phyloP scores from a whole-genome alignment of 2,797 vertebrate genomes.

The Phoebastria nigripes region DNA sequence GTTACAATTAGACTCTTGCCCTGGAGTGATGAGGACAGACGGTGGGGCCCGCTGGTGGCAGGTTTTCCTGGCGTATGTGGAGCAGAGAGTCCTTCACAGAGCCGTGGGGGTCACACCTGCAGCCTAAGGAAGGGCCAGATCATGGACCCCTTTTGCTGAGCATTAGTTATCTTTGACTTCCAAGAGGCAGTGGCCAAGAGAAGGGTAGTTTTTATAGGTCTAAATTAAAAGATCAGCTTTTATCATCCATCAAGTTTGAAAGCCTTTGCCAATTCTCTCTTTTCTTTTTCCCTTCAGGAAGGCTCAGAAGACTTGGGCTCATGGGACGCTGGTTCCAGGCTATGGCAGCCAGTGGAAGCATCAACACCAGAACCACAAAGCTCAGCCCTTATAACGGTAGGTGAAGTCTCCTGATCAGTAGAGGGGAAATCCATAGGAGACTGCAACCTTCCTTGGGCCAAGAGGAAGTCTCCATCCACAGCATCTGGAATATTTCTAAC shows the following conservation, averaged over 20 bases:
- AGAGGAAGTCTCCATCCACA: neutral
- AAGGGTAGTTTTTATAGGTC: neutral
- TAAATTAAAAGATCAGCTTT: neutral
- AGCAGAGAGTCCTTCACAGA: neutral
- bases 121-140: neutral
- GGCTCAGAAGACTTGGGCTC: neutral
- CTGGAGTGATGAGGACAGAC: neutral
- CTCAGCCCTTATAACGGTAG: neutral
- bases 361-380: neutral
- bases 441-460: neutral
- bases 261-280: neutral
- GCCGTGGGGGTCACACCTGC: accelerated
- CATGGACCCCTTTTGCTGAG: neutral
- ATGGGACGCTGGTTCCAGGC: neutral
- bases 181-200: neutral
- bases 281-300: neutral
- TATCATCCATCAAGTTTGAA: neutral
- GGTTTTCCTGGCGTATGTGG: neutral
- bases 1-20: neutral
- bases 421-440: neutral
- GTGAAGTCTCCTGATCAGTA: neutral
- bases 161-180: neutral
- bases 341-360: neutral
- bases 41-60: neutral
- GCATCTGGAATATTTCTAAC: neutral